Base-by-base conservation (phyloP, 2,113 vertebrate species). In the Malurus melanocephalus region DNA sequence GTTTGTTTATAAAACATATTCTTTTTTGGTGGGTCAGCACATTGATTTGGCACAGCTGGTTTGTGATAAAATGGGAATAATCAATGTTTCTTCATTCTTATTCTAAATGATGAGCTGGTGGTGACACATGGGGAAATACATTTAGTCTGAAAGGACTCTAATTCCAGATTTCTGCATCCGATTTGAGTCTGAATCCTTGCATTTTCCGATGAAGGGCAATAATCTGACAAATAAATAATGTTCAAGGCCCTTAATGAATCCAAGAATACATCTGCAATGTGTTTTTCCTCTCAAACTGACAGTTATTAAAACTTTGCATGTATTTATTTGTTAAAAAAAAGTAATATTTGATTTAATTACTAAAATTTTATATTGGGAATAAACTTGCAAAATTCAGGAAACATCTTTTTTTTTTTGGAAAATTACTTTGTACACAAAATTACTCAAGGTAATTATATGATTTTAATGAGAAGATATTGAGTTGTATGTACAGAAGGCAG, bases 381-480 rank as follows among this genome's bases (percentile, higher is more conserved):
- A 23, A 13, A 38, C 45, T 75, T 76, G 13, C 5, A 62, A 81
- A 79, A 52, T 56, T 61, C 33, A 67, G 21, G 27, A 11, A 69
- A 28, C 10, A 13, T 49, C 42, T 16, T 28, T 91, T 59, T 56
- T 56, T 48, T 27, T 67, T 89, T 52, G 46, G 32, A 75, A 67
- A 40, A 19, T 42, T 22, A 13, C 24, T 80, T 53, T 53, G 30
- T 42, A 23, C 56, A 52, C 30, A 80, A 59, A 94, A 78, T 85
- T 87, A 65, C 23, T 92, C 19, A 52, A 81, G 13, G 56, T 51
- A 84, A 89, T 94, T 89, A 61, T 4, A 20, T 55, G 35, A 66
- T 82, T 82, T 73, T 93, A 84, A 51, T 85, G 90, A 83, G 81
- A 94, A 49, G 23, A 11, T 82, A 48, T 73, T 93, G 55, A 89